Evolutionary conservation across 92 coral and sea anemone genomes (phyloP).

Genomic region (Umimayanthus kanabou): DNA sequence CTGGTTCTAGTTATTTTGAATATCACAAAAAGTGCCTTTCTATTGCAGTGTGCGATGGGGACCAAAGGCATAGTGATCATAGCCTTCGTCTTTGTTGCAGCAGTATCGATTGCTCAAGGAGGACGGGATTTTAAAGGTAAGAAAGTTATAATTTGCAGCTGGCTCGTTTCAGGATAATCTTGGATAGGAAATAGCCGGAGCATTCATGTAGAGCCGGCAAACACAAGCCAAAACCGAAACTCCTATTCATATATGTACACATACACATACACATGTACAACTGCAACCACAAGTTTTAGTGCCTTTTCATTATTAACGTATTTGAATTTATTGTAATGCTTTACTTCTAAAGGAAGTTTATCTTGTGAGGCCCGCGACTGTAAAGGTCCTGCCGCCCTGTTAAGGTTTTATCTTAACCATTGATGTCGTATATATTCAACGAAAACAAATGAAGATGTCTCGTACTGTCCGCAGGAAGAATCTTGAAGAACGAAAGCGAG

Average conservation of each 20-base stretch:
- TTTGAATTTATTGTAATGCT: not conserved
- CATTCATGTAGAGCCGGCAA: no score
- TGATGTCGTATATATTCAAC: no score
- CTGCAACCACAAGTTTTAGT: not conserved
- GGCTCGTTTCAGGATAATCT: not conserved
- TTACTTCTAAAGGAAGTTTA: not conserved
- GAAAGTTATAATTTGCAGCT: not conserved
- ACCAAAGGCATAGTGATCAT: not conserved
- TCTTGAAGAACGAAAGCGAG: constrained; percentile 44
- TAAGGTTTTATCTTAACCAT: no score
- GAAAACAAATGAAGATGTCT: no score
- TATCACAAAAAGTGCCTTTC: not conserved
- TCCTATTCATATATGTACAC: not conserved
- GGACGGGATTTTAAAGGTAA: constrained; percentile 5
- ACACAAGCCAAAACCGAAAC: not conserved
- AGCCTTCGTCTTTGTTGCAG: constrained; percentile 1
- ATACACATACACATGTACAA: not conserved
- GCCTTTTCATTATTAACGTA: no score
- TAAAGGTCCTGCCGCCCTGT: not conserved
- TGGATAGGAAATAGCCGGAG: not conserved
- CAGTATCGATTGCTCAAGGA: not conserved
- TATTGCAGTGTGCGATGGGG: constrained; percentile 3
- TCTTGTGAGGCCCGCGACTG: not conserved
- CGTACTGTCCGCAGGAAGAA: constrained; percentile 26
- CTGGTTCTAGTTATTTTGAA: not conserved